Evolutionary conservation across 2,797 vertebrate species (phyloP), one percentile per base, ranked within the genome.

Genomic region (Sebastes oblongus): DNA sequence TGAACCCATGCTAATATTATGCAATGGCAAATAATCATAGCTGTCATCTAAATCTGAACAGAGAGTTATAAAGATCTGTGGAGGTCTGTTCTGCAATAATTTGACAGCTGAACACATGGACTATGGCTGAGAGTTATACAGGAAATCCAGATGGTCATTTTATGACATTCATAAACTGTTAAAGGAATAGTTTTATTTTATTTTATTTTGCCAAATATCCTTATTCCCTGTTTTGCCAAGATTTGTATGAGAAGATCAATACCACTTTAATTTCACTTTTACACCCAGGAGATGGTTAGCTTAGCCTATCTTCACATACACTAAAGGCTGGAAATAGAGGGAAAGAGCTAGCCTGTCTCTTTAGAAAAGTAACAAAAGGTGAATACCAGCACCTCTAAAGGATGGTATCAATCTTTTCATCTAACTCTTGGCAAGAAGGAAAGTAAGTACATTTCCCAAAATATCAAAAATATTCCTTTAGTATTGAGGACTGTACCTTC

Each of bases 401-500:
- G 8, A 4, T 30, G 8, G 22, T 24, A 27, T 42, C 3, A 30
- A 67, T 79, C 3, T 60, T 29, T 22, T 60, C 11, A 46, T 65
- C 12, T 11, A 24, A 36, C 11, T 20, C 3, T 25, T 1, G 2
- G 5, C 27, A 32, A 46, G 10, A 56, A 30, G 4, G 16, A 3
- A 36, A 27, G 18, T 14, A 13, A 52, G 14, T 1, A 30, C 20
- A 61, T 59, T 46, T 62, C 5, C 39, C 1, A 12, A 71, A 66
- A 42, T 68, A 13, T 60, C 3, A 20, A 67, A 66, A 60, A n/a
- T 3, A 3, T 36, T 30, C 16, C 5, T 46, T 30, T 22, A 62
- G 11, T 32, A 25, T 42, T 0, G 8, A 64, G 42, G 52, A 56
- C 11, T 83, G 18, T 94, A 99, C 98, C 98, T 95, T 84, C 86